phyloP scores from a whole-genome alignment of 2,113 vertebrate species.

The Oriolus oriolus region DNA sequence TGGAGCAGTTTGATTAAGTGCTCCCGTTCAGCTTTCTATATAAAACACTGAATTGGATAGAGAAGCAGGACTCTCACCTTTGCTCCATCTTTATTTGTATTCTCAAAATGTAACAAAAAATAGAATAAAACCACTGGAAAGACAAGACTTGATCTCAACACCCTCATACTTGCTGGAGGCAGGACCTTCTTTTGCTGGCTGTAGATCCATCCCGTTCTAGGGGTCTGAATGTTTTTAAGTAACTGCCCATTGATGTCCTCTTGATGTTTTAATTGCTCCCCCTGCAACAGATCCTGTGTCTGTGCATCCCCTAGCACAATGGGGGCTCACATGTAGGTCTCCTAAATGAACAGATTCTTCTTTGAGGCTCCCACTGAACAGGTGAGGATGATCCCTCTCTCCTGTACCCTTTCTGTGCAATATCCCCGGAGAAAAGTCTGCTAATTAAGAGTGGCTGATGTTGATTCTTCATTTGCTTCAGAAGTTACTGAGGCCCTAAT shows the following conservation, averaged over 20 bases:
- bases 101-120: background rate
- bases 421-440: background rate
- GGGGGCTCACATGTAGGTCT: background rate
- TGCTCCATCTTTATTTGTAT: background rate
- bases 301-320: background rate
- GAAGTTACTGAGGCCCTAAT: background rate
- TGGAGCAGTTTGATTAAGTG: constrained; percentile 31
- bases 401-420: background rate
- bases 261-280: background rate
- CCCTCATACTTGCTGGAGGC: background rate
- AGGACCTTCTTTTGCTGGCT: background rate
- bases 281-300: background rate
- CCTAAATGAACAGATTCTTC: background rate
- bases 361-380: background rate
- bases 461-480: background rate
- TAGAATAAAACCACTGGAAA: background rate
- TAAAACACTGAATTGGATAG: background rate
- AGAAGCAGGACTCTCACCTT: background rate
- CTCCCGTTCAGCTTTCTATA: background rate
- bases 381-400: background rate
- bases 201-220: background rate
- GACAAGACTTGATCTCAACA: background rate
- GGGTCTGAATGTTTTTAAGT: background rate
- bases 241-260: background rate
- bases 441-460: background rate